Conservation (phyloP, 2,888 invertebrate species). For the Himalopsyche tibetana region DNA sequence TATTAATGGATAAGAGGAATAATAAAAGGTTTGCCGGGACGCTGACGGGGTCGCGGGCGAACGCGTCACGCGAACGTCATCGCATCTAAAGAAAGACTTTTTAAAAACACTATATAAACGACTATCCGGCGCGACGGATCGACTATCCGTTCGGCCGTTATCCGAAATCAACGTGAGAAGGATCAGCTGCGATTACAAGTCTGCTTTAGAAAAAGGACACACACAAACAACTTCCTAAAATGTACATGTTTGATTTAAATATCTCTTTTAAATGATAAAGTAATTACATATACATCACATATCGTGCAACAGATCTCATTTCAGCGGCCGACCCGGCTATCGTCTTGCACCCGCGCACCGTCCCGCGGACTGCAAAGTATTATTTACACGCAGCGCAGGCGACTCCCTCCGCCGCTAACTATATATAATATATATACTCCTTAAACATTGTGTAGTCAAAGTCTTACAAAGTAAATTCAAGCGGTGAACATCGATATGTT, state of each 20-base stretch:
- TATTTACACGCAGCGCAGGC: conserved; percentile 20
- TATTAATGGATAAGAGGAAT: conserved; percentile 53
- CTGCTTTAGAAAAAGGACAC: conserved; percentile 60
- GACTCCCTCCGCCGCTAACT: not conserved
- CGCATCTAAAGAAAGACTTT: conserved; percentile 53
- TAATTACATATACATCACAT: conserved; percentile 64
- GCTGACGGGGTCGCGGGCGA: not conserved
- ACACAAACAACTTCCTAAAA: conserved; percentile 63
- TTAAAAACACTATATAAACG: conserved; percentile 53
- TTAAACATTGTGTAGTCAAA: not conserved
- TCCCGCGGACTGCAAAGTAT: not conserved
- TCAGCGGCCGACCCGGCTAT: not conserved
- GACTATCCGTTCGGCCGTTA: not conserved
- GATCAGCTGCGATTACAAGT: conserved; percentile 48
- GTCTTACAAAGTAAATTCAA: conserved; percentile 16
- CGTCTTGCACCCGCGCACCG: conserved; percentile 11
- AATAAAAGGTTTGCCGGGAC: conserved; percentile 49
- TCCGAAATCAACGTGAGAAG: conserved; percentile 12
- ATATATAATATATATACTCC: not conserved
- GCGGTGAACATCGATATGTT: conserved; percentile 41
- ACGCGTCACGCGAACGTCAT: not conserved
- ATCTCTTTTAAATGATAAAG: conserved; percentile 61
- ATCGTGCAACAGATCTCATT: conserved; percentile 64
- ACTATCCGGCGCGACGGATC: conserved; percentile 39
- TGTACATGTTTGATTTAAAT: conserved; percentile 60